Percentiles rank a stretch among this genome's conserved stretches.
Conservation (phyloP, 2,113 vertebrate genomes). For the Perccottus glenii region DNA sequence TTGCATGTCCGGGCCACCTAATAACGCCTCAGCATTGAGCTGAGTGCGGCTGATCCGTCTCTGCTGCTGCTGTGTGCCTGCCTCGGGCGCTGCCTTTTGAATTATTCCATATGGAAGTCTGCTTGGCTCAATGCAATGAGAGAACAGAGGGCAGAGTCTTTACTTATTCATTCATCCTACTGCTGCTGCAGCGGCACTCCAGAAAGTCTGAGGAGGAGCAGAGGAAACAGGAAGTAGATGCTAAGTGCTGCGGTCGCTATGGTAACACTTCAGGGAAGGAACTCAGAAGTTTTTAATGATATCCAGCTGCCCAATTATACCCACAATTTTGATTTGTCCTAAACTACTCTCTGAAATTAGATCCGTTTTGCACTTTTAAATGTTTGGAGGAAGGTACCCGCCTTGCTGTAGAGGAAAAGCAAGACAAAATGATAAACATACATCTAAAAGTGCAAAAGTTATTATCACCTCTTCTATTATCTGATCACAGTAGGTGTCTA, state of each 20-base stretch:
- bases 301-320: constrained; percentile 16
- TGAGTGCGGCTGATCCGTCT: not conserved
- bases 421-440: too few relatives aligned
- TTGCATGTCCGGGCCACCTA: constrained; percentile 27
- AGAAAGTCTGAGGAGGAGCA: constrained; percentile 35
- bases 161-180: constrained; percentile 69
- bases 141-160: constrained; percentile 52
- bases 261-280: constrained; percentile 34
- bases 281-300: not conserved
- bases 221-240: constrained; percentile 66
- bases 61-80: constrained; percentile 25
- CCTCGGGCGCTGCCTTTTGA: constrained; percentile 22
- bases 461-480: too few relatives aligned
- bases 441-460: too few relatives aligned
- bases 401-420: too few relatives aligned
- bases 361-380: not conserved
- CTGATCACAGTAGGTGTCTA: too few relatives aligned
- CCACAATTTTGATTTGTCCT: constrained; percentile 22
- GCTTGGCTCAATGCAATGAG: constrained; percentile 36
- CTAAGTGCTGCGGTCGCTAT: constrained; percentile 53
- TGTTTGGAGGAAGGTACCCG: not conserved
- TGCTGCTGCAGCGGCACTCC: constrained; percentile 38
- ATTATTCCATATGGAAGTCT: constrained; percentile 59
- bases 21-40: constrained; percentile 14
- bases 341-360: not conserved